phyloP scores from a whole-genome alignment of 1,140 invertebrate genomes.

The Venturia canescens region DNA sequence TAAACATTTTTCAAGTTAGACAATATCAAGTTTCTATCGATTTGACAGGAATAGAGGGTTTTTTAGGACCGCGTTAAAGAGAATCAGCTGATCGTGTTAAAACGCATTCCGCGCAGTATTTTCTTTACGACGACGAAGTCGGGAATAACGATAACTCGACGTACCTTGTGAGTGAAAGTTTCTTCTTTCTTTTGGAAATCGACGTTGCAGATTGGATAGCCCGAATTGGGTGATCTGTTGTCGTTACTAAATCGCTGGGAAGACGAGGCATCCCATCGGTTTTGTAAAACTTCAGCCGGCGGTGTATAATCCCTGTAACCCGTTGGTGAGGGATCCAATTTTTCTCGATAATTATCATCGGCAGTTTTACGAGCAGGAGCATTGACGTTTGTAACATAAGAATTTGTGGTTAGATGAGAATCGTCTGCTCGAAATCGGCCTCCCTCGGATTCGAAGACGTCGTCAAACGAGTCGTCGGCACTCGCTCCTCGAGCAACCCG shows the following conservation, averaged over 20 bases:
- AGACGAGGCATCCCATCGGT: conserved; percentile 61
- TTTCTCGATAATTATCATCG: conserved; percentile 51
- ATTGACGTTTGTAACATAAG: conserved; percentile 8
- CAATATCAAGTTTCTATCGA: too few relatives aligned
- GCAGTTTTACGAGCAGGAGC: neutral
- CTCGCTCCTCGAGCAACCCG: conserved; percentile 52
- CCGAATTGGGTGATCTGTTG: conserved; percentile 41
- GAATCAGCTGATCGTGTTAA: too few relatives aligned
- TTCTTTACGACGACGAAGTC: too few relatives aligned
- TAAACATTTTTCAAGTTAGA: too few relatives aligned
- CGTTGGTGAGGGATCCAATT: conserved; percentile 81
- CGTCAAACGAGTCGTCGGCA: conserved; percentile 85
- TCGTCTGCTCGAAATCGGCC: conserved; percentile 47
- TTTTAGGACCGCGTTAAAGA: too few relatives aligned
- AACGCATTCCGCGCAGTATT: too few relatives aligned
- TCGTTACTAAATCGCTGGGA: conserved; percentile 51
- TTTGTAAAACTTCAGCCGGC: conserved; percentile 81
- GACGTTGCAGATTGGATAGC: conserved; percentile 8
- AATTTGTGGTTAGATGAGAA: conserved; percentile 44
- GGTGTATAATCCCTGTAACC: conserved; percentile 88
- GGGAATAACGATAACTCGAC: conserved; percentile 29
- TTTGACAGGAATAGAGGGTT: too few relatives aligned
- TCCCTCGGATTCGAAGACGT: conserved; percentile 84
- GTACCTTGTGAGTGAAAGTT: conserved; percentile 81
- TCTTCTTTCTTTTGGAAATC: conserved; percentile 74